Evolutionary conservation across 1,140 invertebrate genomes (phyloP).

Genomic region (Megathymus violae): DNA sequence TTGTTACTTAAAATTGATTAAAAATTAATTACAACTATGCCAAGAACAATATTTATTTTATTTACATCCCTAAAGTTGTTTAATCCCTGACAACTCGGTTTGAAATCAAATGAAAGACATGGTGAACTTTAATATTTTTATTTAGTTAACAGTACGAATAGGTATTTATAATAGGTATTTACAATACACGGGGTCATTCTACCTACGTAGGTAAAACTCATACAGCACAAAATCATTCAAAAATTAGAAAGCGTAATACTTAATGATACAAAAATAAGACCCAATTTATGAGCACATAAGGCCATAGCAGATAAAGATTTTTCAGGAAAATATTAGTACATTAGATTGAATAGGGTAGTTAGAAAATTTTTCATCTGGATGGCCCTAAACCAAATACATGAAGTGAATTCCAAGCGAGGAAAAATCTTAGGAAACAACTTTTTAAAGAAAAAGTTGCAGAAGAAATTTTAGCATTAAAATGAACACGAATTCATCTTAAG

Average conservation of each 20-base stretch:
- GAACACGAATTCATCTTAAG: conserved; percentile 43
- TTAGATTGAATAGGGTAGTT: conserved; percentile 42
- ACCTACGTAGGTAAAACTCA: conserved; percentile 82
- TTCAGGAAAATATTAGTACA: conserved; percentile 44
- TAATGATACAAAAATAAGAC: conserved; percentile 47
- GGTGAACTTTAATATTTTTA: conserved; percentile 61
- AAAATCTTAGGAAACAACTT: conserved; percentile 51
- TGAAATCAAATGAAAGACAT: conserved; percentile 44
- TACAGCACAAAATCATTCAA: conserved; percentile 75
- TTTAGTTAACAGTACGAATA: conserved; percentile 81
- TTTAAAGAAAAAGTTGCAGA: conserved; percentile 66
- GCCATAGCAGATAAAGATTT: conserved; percentile 42
- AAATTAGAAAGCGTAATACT: conserved; percentile 69
- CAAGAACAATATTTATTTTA: conserved; percentile 74
- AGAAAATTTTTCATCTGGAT: conserved; percentile 43
- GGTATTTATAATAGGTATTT: conserved; percentile 81
- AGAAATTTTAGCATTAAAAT: conserved; percentile 33
- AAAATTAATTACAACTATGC: conserved; percentile 82
- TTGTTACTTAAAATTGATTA: conserved; percentile 84
- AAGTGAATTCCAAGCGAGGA: conserved; percentile 41
- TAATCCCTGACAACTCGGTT: conserved; percentile 16
- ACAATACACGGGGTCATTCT: conserved; percentile 73
- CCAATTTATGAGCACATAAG: conserved; percentile 37
- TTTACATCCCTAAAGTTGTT: conserved; percentile 29
- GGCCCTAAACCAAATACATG: conserved; percentile 39